These are phyloP conservation scores for Blennius ocellaris DNA, from an alignment of 2,113 vertebrate species.

Conservation along the genomic window DNA sequence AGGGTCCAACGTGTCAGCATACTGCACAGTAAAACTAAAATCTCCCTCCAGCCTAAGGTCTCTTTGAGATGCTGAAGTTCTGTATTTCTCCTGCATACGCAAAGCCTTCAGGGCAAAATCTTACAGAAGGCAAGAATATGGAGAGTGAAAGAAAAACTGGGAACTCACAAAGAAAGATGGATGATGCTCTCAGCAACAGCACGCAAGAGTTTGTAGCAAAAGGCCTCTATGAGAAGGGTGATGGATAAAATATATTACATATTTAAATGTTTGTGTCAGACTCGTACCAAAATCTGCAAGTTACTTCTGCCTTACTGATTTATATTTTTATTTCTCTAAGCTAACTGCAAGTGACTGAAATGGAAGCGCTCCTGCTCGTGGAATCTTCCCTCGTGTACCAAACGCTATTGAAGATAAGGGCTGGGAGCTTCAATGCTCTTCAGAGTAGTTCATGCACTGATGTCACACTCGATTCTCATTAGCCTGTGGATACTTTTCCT, in stretches of 20 bases:
- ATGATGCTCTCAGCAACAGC: conserved; percentile 1
- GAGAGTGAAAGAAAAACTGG: conserved; percentile 1
- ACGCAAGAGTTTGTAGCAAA: not conserved
- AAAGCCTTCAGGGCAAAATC: conserved; percentile 35
- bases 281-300: not conserved
- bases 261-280: too few relatives aligned
- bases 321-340: conserved; percentile 1
- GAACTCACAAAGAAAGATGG: conserved; percentile 14
- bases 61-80: conserved; percentile 20
- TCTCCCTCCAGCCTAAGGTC: conserved; percentile 35
- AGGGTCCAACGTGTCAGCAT: conserved; percentile 18
- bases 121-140: conserved; percentile 8
- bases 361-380: not conserved
- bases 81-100: conserved; percentile 25
- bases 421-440: not conserved
- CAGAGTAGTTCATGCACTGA: not conserved
- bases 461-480: conserved; percentile 8
- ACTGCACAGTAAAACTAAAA: conserved; percentile 24
- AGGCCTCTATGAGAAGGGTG: not conserved
- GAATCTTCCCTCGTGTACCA: not conserved
- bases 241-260: not conserved
- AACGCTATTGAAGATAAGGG: not conserved
- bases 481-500: not conserved
- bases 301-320: not conserved
- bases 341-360: not conserved